These are phyloP conservation scores for Sebastes nivosus DNA, from an alignment of 2,797 vertebrate species.

Conservation along the genomic window DNA sequence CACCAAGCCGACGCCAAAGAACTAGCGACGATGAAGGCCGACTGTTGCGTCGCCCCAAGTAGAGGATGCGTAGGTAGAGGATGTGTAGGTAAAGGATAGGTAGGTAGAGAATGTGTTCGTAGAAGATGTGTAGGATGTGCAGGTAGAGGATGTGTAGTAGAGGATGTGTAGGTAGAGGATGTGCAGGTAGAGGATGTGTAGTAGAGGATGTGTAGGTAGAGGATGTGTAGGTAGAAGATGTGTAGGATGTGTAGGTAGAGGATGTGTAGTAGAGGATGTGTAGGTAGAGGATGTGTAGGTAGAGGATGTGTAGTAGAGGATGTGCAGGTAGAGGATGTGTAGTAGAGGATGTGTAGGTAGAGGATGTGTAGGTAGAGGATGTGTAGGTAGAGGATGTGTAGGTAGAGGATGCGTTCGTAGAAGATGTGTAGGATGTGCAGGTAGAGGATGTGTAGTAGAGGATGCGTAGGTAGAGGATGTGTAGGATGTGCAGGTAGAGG, in stretches of 20 bases:
- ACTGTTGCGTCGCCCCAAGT: not conserved
- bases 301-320: not conserved
- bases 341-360: no score
- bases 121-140: not conserved
- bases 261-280: not conserved
- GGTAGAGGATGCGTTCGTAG: not conserved
- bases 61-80: conserved; percentile 14
- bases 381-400: not conserved
- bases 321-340: no score
- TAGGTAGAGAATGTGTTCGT: not conserved
- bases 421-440: no score
- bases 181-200: conserved; percentile 9
- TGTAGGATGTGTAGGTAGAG: not conserved
- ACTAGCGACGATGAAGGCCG: no score
- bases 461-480: conserved; percentile 9
- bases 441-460: no score
- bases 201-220: no score
- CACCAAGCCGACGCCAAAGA: no score
- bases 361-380: no score
- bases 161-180: conserved; percentile 15
- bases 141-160: not conserved
- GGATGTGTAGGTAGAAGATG: not conserved
- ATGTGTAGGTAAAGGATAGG: not conserved
- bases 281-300: not conserved
- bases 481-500: not conserved